These are phyloP conservation scores for Phyllostomus discolor DNA, from an alignment of 2,113 vertebrate species.

Conservation along the genomic window DNA sequence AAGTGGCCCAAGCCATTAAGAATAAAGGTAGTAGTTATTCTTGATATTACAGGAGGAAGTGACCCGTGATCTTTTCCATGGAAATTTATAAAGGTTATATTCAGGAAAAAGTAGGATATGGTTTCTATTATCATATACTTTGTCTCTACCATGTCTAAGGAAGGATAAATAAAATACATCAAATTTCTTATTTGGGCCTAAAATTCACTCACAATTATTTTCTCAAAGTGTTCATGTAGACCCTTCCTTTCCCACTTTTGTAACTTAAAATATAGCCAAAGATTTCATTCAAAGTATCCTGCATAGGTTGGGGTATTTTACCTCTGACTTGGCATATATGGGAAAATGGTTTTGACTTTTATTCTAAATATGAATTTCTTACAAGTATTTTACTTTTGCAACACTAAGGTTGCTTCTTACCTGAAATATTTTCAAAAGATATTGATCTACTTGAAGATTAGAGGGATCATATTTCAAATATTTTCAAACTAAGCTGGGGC, in stretches of 20 bases:
- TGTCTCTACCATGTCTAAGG: background rate
- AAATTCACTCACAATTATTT: conserved; percentile 34
- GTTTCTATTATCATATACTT: background rate
- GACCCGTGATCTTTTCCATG: background rate
- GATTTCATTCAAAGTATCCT: background rate
- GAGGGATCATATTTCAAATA: background rate
- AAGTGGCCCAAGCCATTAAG: background rate
- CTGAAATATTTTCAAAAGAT: conserved; percentile 22
- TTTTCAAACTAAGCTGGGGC: background rate
- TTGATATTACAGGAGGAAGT: background rate
- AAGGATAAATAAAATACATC: conserved; percentile 12
- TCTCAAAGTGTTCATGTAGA: background rate
- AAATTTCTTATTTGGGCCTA: background rate
- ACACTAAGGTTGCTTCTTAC: background rate
- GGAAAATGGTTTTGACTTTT: background rate
- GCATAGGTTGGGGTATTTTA: background rate
- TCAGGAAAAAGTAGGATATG: background rate
- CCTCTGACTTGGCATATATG: background rate
- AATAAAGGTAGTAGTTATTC: background rate
- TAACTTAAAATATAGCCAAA: conserved; percentile 41
- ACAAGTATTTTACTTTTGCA: conserved; percentile 18
- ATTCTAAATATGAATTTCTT: background rate
- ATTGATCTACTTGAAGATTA: background rate
- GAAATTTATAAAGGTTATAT: conserved; percentile 8
- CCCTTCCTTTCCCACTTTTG: background rate